phyloP scores from a whole-genome alignment of 1,140 invertebrate genomes.

The Caenorhabditis brenneri region DNA sequence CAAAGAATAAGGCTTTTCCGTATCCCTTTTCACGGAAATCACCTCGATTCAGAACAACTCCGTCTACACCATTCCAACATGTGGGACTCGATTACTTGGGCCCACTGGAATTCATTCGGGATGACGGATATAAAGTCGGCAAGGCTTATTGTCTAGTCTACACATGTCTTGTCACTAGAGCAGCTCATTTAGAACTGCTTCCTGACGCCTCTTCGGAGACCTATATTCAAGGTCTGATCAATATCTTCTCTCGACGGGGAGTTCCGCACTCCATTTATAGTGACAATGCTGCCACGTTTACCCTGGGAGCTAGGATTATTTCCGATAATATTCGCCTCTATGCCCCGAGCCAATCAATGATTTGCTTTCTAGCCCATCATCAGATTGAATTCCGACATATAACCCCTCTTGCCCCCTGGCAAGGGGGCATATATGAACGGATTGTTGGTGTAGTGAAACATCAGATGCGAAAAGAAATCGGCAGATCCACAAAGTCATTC shows the following conservation, averaged over 20 bases:
- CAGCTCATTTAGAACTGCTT: not conserved
- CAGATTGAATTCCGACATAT: not conserved
- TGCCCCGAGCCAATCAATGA: not conserved
- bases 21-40: not conserved
- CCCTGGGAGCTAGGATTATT: not conserved
- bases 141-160: not conserved
- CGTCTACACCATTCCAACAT: not conserved
- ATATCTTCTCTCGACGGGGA: not conserved
- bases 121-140: not conserved
- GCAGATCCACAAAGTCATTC: not conserved
- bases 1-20: not conserved
- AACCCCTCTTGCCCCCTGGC: not conserved
- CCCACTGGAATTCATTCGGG: not conserved
- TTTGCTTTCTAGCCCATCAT: not conserved
- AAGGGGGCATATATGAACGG: conserved; percentile 27
- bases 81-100: not conserved
- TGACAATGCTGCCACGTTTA: not conserved
- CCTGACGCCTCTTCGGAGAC: not conserved
- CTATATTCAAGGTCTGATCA: not conserved
- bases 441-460: conserved; percentile 17
- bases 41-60: not conserved
- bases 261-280: not conserved
- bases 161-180: not conserved
- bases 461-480: not conserved
- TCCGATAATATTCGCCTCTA: not conserved